phyloP scores from a whole-genome alignment of 2,888 invertebrate species.

The Lapara coniferarum region DNA sequence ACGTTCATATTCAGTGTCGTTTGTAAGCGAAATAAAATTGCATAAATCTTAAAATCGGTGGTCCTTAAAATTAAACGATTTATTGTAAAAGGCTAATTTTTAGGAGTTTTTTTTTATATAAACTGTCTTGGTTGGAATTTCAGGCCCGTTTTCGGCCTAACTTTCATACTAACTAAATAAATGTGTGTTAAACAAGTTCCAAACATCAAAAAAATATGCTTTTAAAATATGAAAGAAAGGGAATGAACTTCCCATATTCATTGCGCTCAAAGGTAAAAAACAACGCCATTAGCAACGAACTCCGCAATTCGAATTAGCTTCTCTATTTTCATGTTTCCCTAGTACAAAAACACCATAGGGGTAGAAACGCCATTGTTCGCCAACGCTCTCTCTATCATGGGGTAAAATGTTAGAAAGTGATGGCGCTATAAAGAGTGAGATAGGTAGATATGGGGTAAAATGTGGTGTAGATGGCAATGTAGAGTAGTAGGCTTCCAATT shows the following conservation, averaged over 20 bases:
- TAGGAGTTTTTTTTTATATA: too few relatives aligned
- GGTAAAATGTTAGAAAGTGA: slow-evolving; percentile 37
- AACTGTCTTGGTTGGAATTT: too few relatives aligned
- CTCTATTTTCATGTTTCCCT: slow-evolving; percentile 66
- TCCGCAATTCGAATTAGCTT: slow-evolving; percentile 33
- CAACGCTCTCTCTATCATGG: slow-evolving; percentile 29
- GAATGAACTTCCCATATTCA: background rate
- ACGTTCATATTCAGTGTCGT: too few relatives aligned
- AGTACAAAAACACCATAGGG: slow-evolving; percentile 67
- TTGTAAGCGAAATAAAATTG: too few relatives aligned
- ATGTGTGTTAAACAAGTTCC: too few relatives aligned
- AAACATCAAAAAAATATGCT: too few relatives aligned
- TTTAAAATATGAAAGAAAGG: background rate
- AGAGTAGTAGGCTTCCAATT: too few relatives aligned
- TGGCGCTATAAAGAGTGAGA: slow-evolving; percentile 32
- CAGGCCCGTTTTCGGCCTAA: too few relatives aligned
- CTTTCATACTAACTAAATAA: too few relatives aligned
- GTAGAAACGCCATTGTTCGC: slow-evolving; percentile 59
- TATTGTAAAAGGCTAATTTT: too few relatives aligned
- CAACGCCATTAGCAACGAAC: background rate
- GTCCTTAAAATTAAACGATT: too few relatives aligned
- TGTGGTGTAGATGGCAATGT: background rate
- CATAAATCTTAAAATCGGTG: too few relatives aligned
- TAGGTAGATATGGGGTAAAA: slow-evolving; percentile 20
- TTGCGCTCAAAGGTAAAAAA: background rate